Conservation (phyloP, 2,888 invertebrate genomes). For the Amphipoea lucens region DNA sequence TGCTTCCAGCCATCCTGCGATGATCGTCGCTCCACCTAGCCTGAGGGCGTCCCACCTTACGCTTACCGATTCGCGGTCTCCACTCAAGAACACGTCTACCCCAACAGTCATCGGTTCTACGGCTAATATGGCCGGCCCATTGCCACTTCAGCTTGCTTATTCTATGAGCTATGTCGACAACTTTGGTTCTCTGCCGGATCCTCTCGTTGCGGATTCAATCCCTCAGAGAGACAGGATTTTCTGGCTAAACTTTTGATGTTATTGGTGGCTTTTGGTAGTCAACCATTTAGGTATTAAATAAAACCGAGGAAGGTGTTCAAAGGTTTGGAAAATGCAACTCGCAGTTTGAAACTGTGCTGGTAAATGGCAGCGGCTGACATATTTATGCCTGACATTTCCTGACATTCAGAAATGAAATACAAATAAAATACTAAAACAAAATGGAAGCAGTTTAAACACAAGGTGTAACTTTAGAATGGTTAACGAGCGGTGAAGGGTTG, state of each 20-base stretch:
- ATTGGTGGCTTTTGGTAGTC: neutral
- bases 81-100: too few species aligned
- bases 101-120: too few species aligned
- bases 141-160: too few species aligned
- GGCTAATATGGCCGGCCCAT: too few species aligned
- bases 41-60: too few species aligned
- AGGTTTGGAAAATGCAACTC: neutral
- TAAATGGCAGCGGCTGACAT: neutral
- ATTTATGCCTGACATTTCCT: neutral
- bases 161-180: too few species aligned
- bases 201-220: too few species aligned
- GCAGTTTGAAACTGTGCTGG: neutral
- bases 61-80: too few species aligned
- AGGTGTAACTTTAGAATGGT: neutral
- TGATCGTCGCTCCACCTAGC: too few species aligned
- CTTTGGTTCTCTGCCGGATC: too few species aligned
- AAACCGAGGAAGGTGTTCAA: neutral
- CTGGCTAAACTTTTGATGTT: neutral
- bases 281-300: neutral
- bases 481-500: neutral
- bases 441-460: neutral
- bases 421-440: neutral
- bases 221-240: neutral
- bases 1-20: too few species aligned
- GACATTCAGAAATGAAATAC: neutral